Percentiles rank a stretch among this genome's conserved stretches.
Conservation (phyloP, 64 coral and sea anemone genomes). For the Montipora capricornis region DNA sequence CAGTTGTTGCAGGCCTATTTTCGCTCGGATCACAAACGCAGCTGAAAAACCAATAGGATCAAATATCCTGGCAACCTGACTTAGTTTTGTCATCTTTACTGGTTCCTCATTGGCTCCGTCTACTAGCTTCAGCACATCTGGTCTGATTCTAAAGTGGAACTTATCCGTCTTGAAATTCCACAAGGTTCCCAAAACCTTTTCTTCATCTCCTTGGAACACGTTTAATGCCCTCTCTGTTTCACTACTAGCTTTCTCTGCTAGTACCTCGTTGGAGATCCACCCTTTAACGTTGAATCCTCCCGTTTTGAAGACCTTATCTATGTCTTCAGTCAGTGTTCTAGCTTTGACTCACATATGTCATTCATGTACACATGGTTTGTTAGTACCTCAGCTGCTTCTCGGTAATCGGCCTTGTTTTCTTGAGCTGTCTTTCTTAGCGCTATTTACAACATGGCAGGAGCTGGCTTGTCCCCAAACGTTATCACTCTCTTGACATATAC, state of each 20-base stretch:
- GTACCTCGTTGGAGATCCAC: slow-evolving; percentile 19
- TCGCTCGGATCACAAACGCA: slow-evolving; percentile 39
- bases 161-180: not conserved
- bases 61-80: slow-evolving; percentile 64
- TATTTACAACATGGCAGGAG: not conserved
- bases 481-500: not conserved
- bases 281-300: slow-evolving; percentile 33
- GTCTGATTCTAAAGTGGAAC: not conserved
- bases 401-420: too few species aligned
- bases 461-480: not conserved
- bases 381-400: not conserved
- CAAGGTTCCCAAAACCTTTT: not conserved
- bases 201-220: not conserved
- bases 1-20: slow-evolving; percentile 45
- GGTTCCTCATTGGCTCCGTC: not conserved
- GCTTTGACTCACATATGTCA: slow-evolving; percentile 51
- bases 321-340: not conserved
- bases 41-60: slow-evolving; percentile 36
- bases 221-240: not conserved
- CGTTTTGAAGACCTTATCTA: slow-evolving; percentile 20
- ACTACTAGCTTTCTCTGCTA: not conserved
- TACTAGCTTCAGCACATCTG: not conserved
- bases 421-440: too few species aligned
- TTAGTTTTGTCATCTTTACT: not conserved
- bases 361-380: not conserved